Evolutionary conservation across 2,888 invertebrate species (phyloP), one percentile per base, ranked within the genome.

Genomic region (Exocentrus adspersus): DNA sequence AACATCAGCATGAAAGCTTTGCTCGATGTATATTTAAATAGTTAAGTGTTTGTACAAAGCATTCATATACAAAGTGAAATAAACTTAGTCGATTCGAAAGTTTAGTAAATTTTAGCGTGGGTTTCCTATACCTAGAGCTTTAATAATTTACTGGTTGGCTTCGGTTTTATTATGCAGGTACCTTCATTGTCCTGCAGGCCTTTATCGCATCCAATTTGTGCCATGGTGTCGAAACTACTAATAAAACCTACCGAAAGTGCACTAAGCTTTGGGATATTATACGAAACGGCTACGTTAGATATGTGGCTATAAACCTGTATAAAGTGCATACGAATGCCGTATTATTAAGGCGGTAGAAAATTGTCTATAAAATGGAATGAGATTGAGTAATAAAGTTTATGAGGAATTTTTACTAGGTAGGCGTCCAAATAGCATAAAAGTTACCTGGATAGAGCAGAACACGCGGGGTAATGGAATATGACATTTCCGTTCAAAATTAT

Each of bases 361-460:
- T 61, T 61, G 54, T 61, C 61, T 41, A 54, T 61, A 61, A 61
- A 45, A 19, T 61, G 42, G 41, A 61, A 54, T 43, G 61, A 37
- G 54, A 61, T 61, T 61, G 54, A 37, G 43, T 48, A 54, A 53
- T 61, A 61, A 61, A 61, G 48, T 52, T 54, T 48, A 48, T 16
- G 42, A 24, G 20, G 42, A 54, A 48, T 54, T 61, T 61, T 54
- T 46, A 53, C 52, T 42, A 45, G 43, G 17, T 19, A 12, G 48
- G 50, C 51, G 51, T 51, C 41, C 20, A 42, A 17, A 5, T 30
- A 50, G 17, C 16, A 46, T 50, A 28, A 50, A 50, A 30, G 30
- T 50, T 50, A 50, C 24, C 50, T 30, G 37, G 37, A 12, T 37
- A 37, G 1, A 16, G 12, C 43, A 2, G 37, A 24, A 24, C 2